These are phyloP conservation scores for Hirtodrosophila alboralis DNA, from an alignment of 2,888 invertebrate genomes.

Conservation along the genomic window DNA sequence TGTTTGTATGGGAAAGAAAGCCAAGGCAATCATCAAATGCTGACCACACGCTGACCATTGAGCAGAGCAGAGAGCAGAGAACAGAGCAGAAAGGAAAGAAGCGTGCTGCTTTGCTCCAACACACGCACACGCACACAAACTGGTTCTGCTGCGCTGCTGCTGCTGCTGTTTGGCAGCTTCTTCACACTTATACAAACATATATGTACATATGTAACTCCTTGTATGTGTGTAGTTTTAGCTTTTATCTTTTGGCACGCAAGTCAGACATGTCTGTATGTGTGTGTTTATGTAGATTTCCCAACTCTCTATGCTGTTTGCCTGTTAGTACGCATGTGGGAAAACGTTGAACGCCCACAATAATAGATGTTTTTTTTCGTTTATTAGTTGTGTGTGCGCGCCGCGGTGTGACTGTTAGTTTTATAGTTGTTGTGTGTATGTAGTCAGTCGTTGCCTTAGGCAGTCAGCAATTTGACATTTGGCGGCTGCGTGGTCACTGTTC, in stretches of 20 bases:
- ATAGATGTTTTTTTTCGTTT: constrained; percentile 63
- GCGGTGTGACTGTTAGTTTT: constrained; percentile 23
- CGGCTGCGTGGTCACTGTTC: constrained; percentile 28
- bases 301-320: constrained; percentile 63
- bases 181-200: constrained; percentile 14
- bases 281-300: background rate
- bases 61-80: constrained; percentile 9
- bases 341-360: constrained; percentile 84
- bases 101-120: constrained; percentile 7
- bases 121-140: constrained; percentile 46
- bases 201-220: background rate
- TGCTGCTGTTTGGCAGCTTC: constrained; percentile 47
- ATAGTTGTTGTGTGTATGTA: constrained; percentile 31
- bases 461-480: constrained; percentile 21
- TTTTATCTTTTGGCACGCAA: constrained; percentile 48
- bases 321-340: constrained; percentile 81
- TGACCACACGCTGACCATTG: constrained; percentile 63
- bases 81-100: too few species aligned
- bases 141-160: constrained; percentile 54
- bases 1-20: constrained; percentile 40
- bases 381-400: constrained; percentile 36
- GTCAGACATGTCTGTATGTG: constrained; percentile 2
- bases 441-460: constrained; percentile 25
- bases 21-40: constrained; percentile 68
- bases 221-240: constrained; percentile 35